Evolutionary conservation across 2,888 invertebrate genomes (phyloP).

Genomic region (Cyclophora albipunctata): DNA sequence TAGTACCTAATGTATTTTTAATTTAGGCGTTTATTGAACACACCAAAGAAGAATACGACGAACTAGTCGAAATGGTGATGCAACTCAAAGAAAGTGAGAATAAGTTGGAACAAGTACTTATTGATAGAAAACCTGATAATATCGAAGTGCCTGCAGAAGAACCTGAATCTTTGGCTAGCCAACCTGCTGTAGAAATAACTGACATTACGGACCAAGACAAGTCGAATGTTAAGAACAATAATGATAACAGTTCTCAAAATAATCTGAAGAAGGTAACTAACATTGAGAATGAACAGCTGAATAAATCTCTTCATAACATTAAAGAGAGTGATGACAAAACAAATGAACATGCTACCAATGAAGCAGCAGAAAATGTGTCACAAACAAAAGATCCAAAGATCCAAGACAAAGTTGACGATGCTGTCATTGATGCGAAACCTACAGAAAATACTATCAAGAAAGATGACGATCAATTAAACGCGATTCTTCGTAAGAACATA

Average conservation of each 20-base stretch:
- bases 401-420: too few species aligned
- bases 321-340: slow-evolving; percentile 32
- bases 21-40: slow-evolving; percentile 71
- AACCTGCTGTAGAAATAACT: slow-evolving; percentile 15
- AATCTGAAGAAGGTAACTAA: slow-evolving; percentile 64
- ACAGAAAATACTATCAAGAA: slow-evolving; percentile 19
- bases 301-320: slow-evolving; percentile 48
- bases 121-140: slow-evolving; percentile 49
- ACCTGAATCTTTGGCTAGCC: slow-evolving; percentile 14
- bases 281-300: slow-evolving; percentile 65
- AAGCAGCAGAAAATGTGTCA: background rate
- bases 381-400: background rate
- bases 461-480: slow-evolving; percentile 51
- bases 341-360: slow-evolving; percentile 13
- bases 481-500: slow-evolving; percentile 57
- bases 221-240: slow-evolving; percentile 34
- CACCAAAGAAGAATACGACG: slow-evolving; percentile 74
- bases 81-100: slow-evolving; percentile 82
- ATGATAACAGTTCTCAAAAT: slow-evolving; percentile 36
- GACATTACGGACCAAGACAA: slow-evolving; percentile 29
- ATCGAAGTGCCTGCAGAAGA: slow-evolving; percentile 50
- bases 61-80: slow-evolving; percentile 79
- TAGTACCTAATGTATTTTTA: slow-evolving; percentile 22
- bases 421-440: background rate
- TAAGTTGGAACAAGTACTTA: slow-evolving; percentile 76